Evolutionary conservation across 2,797 vertebrate species (phyloP), one percentile per base, ranked within the genome.

Genomic region (Borostomias antarcticus): DNA sequence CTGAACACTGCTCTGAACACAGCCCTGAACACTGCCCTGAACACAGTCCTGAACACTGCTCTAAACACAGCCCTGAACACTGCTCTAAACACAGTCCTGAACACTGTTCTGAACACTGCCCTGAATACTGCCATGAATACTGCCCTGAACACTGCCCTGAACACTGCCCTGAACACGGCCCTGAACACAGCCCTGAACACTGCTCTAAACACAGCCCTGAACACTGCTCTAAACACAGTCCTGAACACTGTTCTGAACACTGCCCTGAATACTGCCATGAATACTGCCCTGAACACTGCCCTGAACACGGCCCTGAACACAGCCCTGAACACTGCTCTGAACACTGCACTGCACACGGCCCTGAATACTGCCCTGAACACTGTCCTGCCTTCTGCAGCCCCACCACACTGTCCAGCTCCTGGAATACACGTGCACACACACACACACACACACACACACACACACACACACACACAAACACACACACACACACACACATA

Each of bases 1-100:
- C n/a, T n/a, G n/a, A n/a, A n/a, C n/a, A n/a, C n/a, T n/a, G n/a
- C 78, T 75, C 69, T 73, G 73, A 72, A 74, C 78, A 77, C 37
- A 62, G 71, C 76, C 77, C 78, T 81, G 82, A 56, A 45, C 21
- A 68, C 63, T 51, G 13, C 13, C 5, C 40, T n/a, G n/a, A n/a
- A n/a, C 15, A 17, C 7, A 17, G 40, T 17, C 40, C 40, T 43
- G 11, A 43, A 43, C 40, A 17, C n/a, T n/a, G n/a, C 78, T 75
- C 69, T 73, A 74, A 72, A 74, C 78, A 77, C 37, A 62, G 71
- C 76, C 77, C 78, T 81, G 82, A 56, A 45, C 21, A 68, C 63
- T 51, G 13, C 13, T 17, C 40, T n/a, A n/a, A n/a, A n/a, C 15
- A 17, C 7, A 17, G 40, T 17, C 40, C 40, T 43, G 11, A 43